Base-by-base conservation (phyloP, 2,888 invertebrate genomes). In the Polyommatus iphigenia region DNA sequence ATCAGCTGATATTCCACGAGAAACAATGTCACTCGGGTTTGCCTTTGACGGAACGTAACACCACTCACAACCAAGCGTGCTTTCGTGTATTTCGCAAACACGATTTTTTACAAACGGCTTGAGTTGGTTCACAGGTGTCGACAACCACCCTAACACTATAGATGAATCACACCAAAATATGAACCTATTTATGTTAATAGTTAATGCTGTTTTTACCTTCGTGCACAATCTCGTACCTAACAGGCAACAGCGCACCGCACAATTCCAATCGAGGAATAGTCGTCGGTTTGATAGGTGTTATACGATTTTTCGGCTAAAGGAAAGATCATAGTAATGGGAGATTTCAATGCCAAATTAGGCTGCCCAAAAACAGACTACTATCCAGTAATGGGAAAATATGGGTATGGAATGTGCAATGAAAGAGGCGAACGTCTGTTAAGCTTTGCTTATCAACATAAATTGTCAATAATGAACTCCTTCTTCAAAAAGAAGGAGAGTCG, bases 181-280 rank as follows among this genome's bases (percentile, higher is more conserved):
- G 29, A 29, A 29, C 29, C 29, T 29, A 29, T 29, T 29, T 29
- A 29, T 29, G 29, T 29, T 29, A 29, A 29, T 29, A 29, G 29
- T 29, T 29, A 73, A 73, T 41, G 73, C 32, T n/a, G 36, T 15
- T 24, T 13, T 41, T 10, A 73, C 73, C 6, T 36, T 41, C 2
- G 71, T 57, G 72, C 62, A 2, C 71, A 59, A 77, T 82, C 77
- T 24, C n/a, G 78, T 3, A 81, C 54, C 62, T 78, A 83, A 29
- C 71, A 57, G 81, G n/a, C n/a, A n/a, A n/a, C n/a, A n/a, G n/a
- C 81, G 76, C 80, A 80, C 71, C 83, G 82, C 32, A 82, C 72
- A 46, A 78, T 41, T 73, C 73, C 24, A 73, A 73, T 13, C 41
- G 73, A 5, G 75, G 75, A n/a, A 75, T 75, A 20, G 75, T 75